Evolutionary conservation across 2,888 invertebrate genomes (phyloP).

Genomic region (Patella ulyssiponensis): DNA sequence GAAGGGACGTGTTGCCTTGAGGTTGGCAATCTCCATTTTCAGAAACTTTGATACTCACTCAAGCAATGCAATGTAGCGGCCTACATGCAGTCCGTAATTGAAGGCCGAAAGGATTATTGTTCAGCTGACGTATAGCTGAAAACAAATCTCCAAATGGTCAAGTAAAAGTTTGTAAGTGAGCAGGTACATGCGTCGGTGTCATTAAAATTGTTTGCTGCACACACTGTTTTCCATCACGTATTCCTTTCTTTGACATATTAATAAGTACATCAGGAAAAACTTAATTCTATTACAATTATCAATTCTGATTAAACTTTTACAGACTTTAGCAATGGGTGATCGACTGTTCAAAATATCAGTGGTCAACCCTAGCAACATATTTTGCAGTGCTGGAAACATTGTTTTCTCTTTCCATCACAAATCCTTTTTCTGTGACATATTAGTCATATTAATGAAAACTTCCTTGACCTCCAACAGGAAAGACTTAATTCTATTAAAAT

Average conservation of each 20-base stretch:
- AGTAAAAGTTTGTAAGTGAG: conserved; percentile 17
- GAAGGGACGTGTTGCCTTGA: neutral
- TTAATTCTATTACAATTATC: conserved; percentile 6
- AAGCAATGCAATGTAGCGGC: neutral
- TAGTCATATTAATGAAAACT: neutral
- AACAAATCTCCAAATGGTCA: conserved; percentile 20
- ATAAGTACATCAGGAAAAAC: neutral
- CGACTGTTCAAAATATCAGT: neutral
- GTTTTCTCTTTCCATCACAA: conserved; percentile 7
- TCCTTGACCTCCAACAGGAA: neutral
- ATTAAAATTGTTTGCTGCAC: neutral
- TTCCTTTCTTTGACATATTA: neutral
- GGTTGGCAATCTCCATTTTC: neutral
- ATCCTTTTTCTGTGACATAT: neutral
- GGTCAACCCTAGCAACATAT: conserved; percentile 10
- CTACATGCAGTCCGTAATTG: conserved; percentile 16
- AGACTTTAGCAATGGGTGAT: conserved; percentile 13
- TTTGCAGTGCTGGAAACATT: too few relatives aligned
- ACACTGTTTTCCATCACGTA: conserved; percentile 6
- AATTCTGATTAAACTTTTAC: conserved; percentile 5
- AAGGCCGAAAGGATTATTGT: conserved; percentile 14
- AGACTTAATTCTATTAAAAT: neutral
- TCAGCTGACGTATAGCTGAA: conserved; percentile 11
- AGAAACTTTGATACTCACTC: neutral
- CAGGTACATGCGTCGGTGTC: neutral